Evolutionary conservation across 2,113 vertebrate genomes (phyloP).

Genomic region (Elephantulus edwardii): DNA sequence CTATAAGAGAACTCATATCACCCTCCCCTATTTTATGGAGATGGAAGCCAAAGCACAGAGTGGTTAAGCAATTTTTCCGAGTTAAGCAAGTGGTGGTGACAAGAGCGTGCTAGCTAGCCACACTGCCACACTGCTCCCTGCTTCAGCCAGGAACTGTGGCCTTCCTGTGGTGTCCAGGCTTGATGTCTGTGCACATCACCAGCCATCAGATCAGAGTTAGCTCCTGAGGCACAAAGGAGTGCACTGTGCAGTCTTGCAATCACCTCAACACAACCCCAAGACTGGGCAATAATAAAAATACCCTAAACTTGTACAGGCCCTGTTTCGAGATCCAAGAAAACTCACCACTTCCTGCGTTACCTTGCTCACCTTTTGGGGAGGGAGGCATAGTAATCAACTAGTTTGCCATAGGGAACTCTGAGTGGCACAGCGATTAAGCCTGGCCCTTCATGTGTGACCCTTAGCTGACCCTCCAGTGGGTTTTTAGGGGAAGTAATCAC

Average conservation of each 20-base stretch:
- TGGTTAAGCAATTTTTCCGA: background rate
- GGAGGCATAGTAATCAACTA: background rate
- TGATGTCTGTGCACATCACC: background rate
- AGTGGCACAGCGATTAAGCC: background rate
- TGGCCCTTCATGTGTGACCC: too few relatives aligned
- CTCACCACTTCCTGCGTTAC: background rate
- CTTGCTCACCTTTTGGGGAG: background rate
- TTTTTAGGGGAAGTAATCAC: too few relatives aligned
- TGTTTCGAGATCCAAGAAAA: background rate
- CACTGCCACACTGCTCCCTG: fast-evolving
- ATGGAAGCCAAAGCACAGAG: background rate
- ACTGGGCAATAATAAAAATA: background rate
- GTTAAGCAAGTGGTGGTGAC: fast-evolving
- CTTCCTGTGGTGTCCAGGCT: too few relatives aligned
- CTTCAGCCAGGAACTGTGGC: too few relatives aligned
- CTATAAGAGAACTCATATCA: too few relatives aligned
- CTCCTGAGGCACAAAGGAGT: background rate
- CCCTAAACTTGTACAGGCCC: background rate
- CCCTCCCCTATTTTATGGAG: background rate
- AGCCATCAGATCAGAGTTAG: background rate
- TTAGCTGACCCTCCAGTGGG: too few relatives aligned
- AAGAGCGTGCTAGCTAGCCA: background rate
- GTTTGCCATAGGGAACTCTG: background rate
- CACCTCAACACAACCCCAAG: background rate
- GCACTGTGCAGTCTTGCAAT: background rate